Conservation (phyloP, 1,140 invertebrate genomes). For the Oscheius sp. region DNA sequence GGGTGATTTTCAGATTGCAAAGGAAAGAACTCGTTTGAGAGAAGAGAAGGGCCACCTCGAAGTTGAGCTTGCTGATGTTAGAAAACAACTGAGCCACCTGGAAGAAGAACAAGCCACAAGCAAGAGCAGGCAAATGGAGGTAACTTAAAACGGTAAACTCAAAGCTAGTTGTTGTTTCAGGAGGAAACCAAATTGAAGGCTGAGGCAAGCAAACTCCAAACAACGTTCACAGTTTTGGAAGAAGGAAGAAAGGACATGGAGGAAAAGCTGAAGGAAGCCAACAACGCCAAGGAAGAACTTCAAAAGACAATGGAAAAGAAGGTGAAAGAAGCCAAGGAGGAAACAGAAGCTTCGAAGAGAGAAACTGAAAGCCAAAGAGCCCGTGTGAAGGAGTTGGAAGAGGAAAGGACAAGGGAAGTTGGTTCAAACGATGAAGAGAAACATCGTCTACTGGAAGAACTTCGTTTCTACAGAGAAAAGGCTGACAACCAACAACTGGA, state of each 20-base stretch:
- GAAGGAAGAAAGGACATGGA: slow-evolving; percentile 9
- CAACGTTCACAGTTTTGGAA: background rate
- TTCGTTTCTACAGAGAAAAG: slow-evolving; percentile 2
- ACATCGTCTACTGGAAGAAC: background rate
- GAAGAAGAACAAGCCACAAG: background rate
- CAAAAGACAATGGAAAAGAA: slow-evolving; percentile 13
- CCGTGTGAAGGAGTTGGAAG: background rate
- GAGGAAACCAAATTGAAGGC: background rate
- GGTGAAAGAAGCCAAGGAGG: slow-evolving; percentile 2
- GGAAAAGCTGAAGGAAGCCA: background rate
- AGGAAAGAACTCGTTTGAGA: background rate
- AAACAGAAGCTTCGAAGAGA: background rate
- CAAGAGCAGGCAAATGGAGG: slow-evolving; percentile 1
- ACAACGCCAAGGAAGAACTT: background rate
- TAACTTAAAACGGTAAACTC: no score
- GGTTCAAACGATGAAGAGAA: slow-evolving; percentile 2
- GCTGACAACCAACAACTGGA: background rate
- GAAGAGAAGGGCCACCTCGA: background rate
- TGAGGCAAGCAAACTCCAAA: background rate
- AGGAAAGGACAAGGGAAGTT: background rate
- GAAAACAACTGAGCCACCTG: background rate
- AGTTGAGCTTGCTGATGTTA: background rate
- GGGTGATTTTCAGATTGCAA: no score
- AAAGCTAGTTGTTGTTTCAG: no score
- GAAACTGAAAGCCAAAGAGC: background rate